Percentiles rank a stretch among this genome's conserved stretches.
phyloP scores from a whole-genome alignment of 2,113 vertebrate species.

The Glaucomys volans region DNA sequence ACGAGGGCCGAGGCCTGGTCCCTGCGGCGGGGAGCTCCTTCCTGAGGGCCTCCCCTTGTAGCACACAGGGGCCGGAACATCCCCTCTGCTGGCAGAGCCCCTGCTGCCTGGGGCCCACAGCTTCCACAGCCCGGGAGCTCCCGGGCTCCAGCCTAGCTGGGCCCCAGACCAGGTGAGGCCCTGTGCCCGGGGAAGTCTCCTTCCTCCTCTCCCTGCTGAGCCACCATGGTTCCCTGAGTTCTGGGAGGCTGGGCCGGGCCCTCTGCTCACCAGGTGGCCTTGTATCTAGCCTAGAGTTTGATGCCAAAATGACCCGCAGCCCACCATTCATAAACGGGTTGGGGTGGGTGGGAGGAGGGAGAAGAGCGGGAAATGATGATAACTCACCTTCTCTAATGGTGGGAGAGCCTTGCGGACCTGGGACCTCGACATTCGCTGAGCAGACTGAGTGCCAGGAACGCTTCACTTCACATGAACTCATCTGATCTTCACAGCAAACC shows the following conservation, averaged over 20 bases:
- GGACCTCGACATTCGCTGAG: not conserved
- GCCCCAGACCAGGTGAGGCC: not conserved
- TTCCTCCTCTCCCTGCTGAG: not conserved
- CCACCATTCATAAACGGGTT: not conserved
- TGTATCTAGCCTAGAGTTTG: not conserved
- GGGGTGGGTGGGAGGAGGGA: too few species aligned
- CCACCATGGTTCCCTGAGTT: too few species aligned
- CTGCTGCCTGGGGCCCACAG: too few species aligned
- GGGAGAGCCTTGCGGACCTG: not conserved
- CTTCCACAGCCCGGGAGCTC: not conserved
- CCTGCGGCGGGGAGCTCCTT: too few species aligned
- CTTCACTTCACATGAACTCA: accelerated
- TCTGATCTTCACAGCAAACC: not conserved
- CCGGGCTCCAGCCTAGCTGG: not conserved
- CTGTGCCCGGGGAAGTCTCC: not conserved
- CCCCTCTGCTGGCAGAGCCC: accelerated
- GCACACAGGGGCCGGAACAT: accelerated
- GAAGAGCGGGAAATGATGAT: not conserved
- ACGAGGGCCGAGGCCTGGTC: not conserved
- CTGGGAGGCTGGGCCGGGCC: not conserved
- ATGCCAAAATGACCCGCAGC: not conserved
- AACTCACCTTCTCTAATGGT: not conserved
- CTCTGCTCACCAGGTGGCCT: not conserved
- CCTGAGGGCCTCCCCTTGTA: not conserved
- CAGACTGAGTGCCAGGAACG: not conserved